A percentile compares a stretch with the other conserved stretches of the same genome.
Evolutionary conservation across 2,113 vertebrate genomes (phyloP).

Genomic region (Dicentrarchus labrax): DNA sequence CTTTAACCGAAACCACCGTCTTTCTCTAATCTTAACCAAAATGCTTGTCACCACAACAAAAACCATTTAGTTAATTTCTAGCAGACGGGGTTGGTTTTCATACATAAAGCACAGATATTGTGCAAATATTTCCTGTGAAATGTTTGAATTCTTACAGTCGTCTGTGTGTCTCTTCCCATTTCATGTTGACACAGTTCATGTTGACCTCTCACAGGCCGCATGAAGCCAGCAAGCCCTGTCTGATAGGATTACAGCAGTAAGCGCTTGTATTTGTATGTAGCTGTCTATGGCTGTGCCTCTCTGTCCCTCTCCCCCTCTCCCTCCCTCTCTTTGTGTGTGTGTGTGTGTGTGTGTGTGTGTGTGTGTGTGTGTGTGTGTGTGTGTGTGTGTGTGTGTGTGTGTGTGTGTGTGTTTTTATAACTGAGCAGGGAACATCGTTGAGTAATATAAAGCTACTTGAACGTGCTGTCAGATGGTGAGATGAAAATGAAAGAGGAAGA

Average conservation of each 20-base stretch:
- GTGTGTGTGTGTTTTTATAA: constrained; percentile 22
- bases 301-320: constrained; percentile 9
- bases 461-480: constrained; percentile 56
- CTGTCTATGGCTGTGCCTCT: constrained; percentile 17
- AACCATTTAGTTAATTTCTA: neutral
- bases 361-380: constrained; percentile 20
- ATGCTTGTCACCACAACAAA: neutral
- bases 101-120: neutral
- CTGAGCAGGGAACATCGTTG: neutral
- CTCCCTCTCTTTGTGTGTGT: neutral
- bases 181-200: constrained; percentile 29
- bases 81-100: neutral
- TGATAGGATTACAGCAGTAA: constrained; percentile 71
- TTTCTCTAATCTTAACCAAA: too few relatives aligned
- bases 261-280: constrained; percentile 51
- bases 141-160: neutral
- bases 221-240: constrained; percentile 38
- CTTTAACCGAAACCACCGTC: too few relatives aligned
- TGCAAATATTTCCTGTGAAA: neutral
- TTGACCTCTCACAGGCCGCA: constrained; percentile 50
- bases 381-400: constrained; percentile 14
- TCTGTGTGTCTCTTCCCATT: neutral
- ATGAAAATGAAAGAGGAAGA: constrained; percentile 56
- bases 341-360: constrained; percentile 26
- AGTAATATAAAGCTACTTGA: constrained; percentile 66